Base-by-base conservation (phyloP, 1,140 invertebrate genomes). In the Rhagoletis zephyria region DNA sequence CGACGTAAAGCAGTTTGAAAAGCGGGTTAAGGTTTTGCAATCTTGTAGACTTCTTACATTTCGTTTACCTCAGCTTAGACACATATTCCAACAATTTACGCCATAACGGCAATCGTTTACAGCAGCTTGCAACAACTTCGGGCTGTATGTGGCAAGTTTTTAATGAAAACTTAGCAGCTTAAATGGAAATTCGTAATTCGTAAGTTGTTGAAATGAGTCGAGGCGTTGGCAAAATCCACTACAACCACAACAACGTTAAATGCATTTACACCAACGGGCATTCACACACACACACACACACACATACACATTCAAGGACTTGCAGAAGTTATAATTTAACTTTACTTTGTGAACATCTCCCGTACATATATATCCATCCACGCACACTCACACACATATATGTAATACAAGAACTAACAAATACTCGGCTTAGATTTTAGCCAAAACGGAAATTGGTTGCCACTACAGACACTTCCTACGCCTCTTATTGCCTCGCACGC, bases 201-300 rank as follows among this genome's bases (percentile, higher is more conserved):
- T 81, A 81, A 90, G 89, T 89, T 88, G 88, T 88, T 88, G 89
- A 89, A 89, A 89, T 89, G 87, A 61, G 56, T 16, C 59, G n/a
- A 86, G n/a, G 64, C 87, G 87, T 19, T 87, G 81, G 61, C 88
- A 86, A 56, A 10, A 65, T 85, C 63, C 42, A 14, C 40, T 42
- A 16, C 51, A 45, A 86, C 56, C 74, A 60, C 81, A 59, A 59
- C 74, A 81, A 16, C n/a, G 48, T 4, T 86, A 85, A 59, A 61
- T 85, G 42, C 60, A 86, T 86, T 63, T 56, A 61, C 51, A 85
- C 81, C 65, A 87, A 87, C 42, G 86, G 88, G 86, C 85, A 40
- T 85, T 85, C 30, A 40, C 30, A 67, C n/a, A 67, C 70, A 74
- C 42, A 5, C 19, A n/a, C 74, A 59, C 19, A 51, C 16, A 30